Base-by-base conservation (phyloP, 2,113 vertebrate species). In the Mesembrinibis cayennensis region DNA sequence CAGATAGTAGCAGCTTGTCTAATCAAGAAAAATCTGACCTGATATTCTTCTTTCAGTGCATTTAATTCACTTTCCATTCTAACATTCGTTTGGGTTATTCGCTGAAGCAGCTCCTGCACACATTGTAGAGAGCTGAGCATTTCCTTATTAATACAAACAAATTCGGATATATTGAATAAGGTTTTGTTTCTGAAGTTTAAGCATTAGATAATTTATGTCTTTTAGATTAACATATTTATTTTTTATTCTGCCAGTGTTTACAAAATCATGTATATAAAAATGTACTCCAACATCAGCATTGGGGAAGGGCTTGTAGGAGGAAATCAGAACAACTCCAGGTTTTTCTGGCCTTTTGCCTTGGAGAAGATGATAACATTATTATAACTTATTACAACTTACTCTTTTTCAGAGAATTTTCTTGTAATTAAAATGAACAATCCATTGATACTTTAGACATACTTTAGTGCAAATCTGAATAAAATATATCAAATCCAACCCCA, bases 101-200 rank as follows among this genome's bases (percentile, higher is more conserved):
- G 98, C 92, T 99, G 98, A 94, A 99, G 94, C 90, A 99, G 97
- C 95, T 98, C 97, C 92, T 99, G 99, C 91, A 98, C 96, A 23
- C 97, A 97, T 89, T 99, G 98, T 94, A 99, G 98, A 95, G 98
- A 98, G 81, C 88, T 98, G 95, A 99, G 96, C 92, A 99, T 96
- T 94, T 98, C 98, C 99, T 99, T 93, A 63, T 96, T 88, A 78
- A 97, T 87, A 95, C 19, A 96, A 94, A 76, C 3, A 93, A 38
- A 84, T 66, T 20, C 82, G 70, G 40, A 71, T 32, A 76, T 25
- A 45, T 4, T 79, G 44, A 94, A 56, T 65, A 49, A 96, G 12
- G 26, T 18, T 93, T 93, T 63, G 19, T 87, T 91, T 50, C 40
- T 91, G 20, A 50, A 69, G 18, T 67, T 83, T 52, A 86, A 94